Evolutionary conservation across 2,797 vertebrate species (phyloP), one percentile per base, ranked within the genome.

Genomic region (Mormyrus hasselquistii): DNA sequence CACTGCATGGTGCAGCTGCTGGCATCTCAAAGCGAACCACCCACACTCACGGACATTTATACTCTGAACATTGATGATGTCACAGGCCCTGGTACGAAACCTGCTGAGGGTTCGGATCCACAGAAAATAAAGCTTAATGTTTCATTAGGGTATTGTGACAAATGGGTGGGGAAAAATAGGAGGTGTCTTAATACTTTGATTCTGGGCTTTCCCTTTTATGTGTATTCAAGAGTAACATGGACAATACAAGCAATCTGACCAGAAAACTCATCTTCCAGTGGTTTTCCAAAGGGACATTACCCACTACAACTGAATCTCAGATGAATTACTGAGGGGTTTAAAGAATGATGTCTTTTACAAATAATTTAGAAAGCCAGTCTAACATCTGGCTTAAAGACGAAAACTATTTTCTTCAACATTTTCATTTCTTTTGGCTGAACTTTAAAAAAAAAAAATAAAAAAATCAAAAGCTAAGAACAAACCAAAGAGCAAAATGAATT

Each of bases 101-200:
- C 84, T 57, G 19, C 22, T 22, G 50, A n/a, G 84, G 84, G 22
- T 22, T 52, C 22, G 5, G 14, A 44, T 49, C 16, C 16, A 57
- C 29, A 19, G 22, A 19, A 55, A 55, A n/a, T 62, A 38, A 86
- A 52, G 50, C 4, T 38, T 14, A 57, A 38, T 4, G 12, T 38
- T 34, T 86, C 84, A 53, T 38, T 86, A 29, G n/a, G 50, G 22
- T 1, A 49, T 38, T 34, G 50, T 86, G 50, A 55, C 12, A 86
- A 53, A 86, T 57, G 22, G 25, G 10, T 0, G 25, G 65, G 62
- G 10, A 0, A 14, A 14, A 47, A 19, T 7, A 86, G 84, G n/a
- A 86, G 84, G 50, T 55, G 49, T 55, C 49, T 55, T 86, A 86
- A 86, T 55, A 86, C 49, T 86, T 55, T 86, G 50, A 86, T 86